phyloP scores from a whole-genome alignment of 2,888 invertebrate species.

The Drosophila subsilvestris region DNA sequence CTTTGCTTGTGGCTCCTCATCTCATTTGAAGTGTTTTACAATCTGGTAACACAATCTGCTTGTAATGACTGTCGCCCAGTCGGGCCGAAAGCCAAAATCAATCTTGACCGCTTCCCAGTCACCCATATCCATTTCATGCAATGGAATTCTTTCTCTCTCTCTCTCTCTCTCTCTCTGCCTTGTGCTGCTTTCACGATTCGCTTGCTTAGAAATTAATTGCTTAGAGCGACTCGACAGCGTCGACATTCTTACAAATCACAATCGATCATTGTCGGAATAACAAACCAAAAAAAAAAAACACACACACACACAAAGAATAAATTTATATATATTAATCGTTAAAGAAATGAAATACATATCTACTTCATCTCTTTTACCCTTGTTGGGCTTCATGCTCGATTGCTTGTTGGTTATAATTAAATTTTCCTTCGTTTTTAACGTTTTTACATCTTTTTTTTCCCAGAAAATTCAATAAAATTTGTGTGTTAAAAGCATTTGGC shows the following conservation, averaged over 20 bases:
- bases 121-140: slow-evolving; percentile 67
- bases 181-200: slow-evolving; percentile 17
- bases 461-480: slow-evolving; percentile 49
- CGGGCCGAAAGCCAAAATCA: slow-evolving; percentile 66
- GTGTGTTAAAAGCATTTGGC: slow-evolving; percentile 7
- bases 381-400: slow-evolving; percentile 21
- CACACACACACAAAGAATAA: background rate
- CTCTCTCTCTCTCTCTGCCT: slow-evolving; percentile 1
- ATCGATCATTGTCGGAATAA: slow-evolving; percentile 76
- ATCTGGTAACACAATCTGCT: slow-evolving; percentile 75
- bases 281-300: slow-evolving; percentile 12
- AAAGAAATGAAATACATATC: slow-evolving; percentile 22
- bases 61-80: slow-evolving; percentile 43
- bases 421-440: slow-evolving; percentile 55
- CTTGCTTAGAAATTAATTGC: slow-evolving; percentile 57
- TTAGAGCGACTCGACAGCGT: slow-evolving; percentile 39
- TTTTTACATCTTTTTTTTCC: slow-evolving; percentile 52
- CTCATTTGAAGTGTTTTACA: slow-evolving; percentile 65
- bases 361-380: slow-evolving; percentile 26
- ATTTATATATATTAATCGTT: slow-evolving; percentile 50
- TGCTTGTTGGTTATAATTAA: slow-evolving; percentile 60
- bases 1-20: background rate
- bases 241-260: slow-evolving; percentile 69
- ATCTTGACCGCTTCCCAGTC: slow-evolving; percentile 58
- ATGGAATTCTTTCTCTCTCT: slow-evolving; percentile 15